Evolutionary conservation across 1,140 invertebrate species (phyloP).

Genomic region (Stenopsyche tienmushanensis): DNA sequence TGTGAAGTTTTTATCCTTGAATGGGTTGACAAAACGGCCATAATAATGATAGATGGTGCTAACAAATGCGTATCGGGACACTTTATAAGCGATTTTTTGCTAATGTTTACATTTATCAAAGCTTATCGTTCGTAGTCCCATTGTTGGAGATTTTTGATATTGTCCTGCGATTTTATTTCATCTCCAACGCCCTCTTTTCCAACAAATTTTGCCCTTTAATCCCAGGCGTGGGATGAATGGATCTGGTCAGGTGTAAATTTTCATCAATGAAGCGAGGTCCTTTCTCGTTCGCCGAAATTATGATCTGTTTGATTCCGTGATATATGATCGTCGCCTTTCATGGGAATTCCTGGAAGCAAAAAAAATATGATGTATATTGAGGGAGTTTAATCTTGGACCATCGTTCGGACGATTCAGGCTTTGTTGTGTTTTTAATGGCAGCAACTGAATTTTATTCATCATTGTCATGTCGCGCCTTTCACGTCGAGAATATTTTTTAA

Average conservation of each 20-base stretch:
- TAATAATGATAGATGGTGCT: constrained; percentile 6
- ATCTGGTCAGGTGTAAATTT: constrained; percentile 36
- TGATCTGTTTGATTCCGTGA: constrained; percentile 23
- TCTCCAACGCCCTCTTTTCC: constrained; percentile 26
- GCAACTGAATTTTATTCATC: too few species aligned
- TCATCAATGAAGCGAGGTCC: constrained; percentile 30
- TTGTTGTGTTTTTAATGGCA: too few species aligned
- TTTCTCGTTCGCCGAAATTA: constrained; percentile 18
- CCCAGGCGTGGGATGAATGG: constrained; percentile 18
- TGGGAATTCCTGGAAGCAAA: background rate
- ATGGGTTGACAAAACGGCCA: constrained; percentile 10
- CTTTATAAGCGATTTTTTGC: too few species aligned
- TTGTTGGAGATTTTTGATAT: constrained; percentile 5
- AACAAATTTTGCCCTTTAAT: constrained; percentile 34
- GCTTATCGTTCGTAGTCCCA: background rate
- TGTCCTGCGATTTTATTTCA: constrained; percentile 2
- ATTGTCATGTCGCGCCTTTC: too few species aligned
- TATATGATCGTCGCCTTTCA: constrained; percentile 12
- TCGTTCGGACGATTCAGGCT: constrained; percentile 6
- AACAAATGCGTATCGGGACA: too few species aligned
- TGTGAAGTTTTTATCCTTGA: constrained; percentile 3
- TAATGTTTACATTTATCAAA: constrained; percentile 24
- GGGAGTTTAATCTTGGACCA: too few species aligned
- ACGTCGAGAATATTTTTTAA: too few species aligned
- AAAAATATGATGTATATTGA: too few species aligned